Evolutionary conservation across 2,888 invertebrate species (phyloP).

Genomic region (Meiosimyza platycephala): DNA sequence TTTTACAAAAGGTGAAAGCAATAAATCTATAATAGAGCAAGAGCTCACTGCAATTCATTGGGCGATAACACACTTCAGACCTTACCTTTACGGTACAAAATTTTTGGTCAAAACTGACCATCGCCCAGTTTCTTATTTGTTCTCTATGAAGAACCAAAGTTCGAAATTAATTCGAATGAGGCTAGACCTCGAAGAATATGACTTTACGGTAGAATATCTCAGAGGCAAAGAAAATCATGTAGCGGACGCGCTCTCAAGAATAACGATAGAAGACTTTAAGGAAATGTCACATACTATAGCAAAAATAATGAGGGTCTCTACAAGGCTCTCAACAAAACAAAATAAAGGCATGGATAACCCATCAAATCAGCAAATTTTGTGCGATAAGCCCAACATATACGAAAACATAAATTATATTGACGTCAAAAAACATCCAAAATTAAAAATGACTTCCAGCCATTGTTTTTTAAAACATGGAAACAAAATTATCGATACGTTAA

Average conservation of each 20-base stretch:
- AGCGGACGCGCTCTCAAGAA: constrained; percentile 39
- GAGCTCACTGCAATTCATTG: constrained; percentile 47
- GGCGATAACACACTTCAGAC: constrained; percentile 46
- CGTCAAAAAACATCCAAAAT: no score
- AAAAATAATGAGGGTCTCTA: constrained; percentile 18
- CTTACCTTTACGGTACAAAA: constrained; percentile 41
- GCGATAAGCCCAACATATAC: constrained; percentile 29
- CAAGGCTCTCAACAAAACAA: constrained; percentile 18
- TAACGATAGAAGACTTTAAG: constrained; percentile 30
- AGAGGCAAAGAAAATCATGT: constrained; percentile 42
- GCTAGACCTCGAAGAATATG: constrained; percentile 48
- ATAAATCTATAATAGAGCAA: constrained; percentile 48
- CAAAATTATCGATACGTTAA: constrained; percentile 15
- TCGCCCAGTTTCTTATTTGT: constrained; percentile 48
- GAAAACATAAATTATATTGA: constrained; percentile 20
- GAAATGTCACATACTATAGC: constrained; percentile 1
- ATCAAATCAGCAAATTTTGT: background rate
- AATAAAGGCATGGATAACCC: background rate
- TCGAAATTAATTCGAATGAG: constrained; percentile 50
- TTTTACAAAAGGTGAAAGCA: constrained; percentile 46
- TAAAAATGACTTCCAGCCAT: no score
- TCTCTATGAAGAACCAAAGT: constrained; percentile 47
- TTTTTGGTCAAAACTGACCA: constrained; percentile 48
- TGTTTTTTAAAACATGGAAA: constrained; percentile 27
- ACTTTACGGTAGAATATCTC: constrained; percentile 45